Evolutionary conservation across 2,797 vertebrate species (phyloP), one percentile per base, ranked within the genome.

Genomic region (Crotalus adamanteus): DNA sequence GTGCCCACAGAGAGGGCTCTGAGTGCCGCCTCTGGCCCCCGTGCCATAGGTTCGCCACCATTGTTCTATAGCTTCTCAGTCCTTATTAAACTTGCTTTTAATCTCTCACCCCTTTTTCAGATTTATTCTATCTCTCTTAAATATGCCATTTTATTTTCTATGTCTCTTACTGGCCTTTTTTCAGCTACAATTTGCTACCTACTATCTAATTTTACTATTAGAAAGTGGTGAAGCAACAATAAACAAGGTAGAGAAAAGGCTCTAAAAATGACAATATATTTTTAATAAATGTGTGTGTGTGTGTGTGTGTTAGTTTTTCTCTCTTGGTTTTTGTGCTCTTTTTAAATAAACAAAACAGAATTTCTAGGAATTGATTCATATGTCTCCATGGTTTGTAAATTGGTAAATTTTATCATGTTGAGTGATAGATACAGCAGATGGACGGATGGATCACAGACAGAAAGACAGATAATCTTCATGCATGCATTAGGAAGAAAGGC

Each of bases 341-440:
- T 28, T 2, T 2, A 93, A 92, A 87, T 94, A 57, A 91, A 53
- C n/a, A 91, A 90, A 91, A 94, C 89, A 91, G 42, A n/a, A 3
- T 42, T 91, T 93, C 55, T 63, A 94, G 88, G 86, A 88, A 94
- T 85, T 60, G 91, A 42, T 69, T 91, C 16, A 0, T 93, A 65
- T 90, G 22, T 57, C 16, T 65, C 94, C 96, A 94, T 92, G 60
- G 28, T 13, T 59, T 94, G 73, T 86, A 88, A 0, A 90, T 90
- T 88, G 37, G 73, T 16, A 60, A 31, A 31, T 63, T 88, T 26
- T 87, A 6, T 60, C 63, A 69, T 37, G n/a, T 73, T 73, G 69
- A 18, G 3, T 37, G 16, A 73, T 37, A 20, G 6, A 37, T 73
- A 73, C 31, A 20, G 31, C 6, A 73, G 16, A 73, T 20, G 16